These are phyloP conservation scores for Synergus japonicus DNA, from an alignment of 2,888 invertebrate species.

Conservation along the genomic window DNA sequence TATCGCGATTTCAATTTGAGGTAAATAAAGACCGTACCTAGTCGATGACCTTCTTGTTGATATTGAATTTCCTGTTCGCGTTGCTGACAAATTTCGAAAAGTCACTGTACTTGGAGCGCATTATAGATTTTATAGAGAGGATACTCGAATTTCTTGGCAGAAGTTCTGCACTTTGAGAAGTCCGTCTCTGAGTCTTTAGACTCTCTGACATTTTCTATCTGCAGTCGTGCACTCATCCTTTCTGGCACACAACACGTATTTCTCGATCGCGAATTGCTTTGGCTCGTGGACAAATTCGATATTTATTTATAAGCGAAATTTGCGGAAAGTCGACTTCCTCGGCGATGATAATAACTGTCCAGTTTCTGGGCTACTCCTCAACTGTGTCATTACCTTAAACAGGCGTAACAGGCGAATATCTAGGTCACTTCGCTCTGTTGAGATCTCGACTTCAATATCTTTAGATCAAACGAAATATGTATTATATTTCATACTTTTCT, in stretches of 20 bases:
- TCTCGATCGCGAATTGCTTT: constrained; percentile 9
- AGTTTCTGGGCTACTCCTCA: constrained; percentile 18
- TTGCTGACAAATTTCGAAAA: constrained; percentile 30
- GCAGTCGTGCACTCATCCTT: constrained; percentile 31
- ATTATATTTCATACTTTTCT: not conserved
- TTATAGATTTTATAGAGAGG: not conserved
- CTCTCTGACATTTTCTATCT: constrained; percentile 41
- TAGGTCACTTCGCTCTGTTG: constrained; percentile 23
- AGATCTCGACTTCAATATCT: not conserved
- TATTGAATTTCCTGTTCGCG: not conserved
- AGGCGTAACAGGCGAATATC: constrained; percentile 19
- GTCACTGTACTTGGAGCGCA: constrained; percentile 27
- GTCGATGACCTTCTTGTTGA: constrained; percentile 19
- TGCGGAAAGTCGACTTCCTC: constrained; percentile 8
- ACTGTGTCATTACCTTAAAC: constrained; percentile 20
- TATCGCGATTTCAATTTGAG: not conserved
- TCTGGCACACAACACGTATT: constrained; percentile 20
- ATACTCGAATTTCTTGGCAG: constrained; percentile 33
- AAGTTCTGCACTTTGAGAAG: constrained; percentile 31
- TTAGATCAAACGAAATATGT: not conserved
- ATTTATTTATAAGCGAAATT: constrained; percentile 35
- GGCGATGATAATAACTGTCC: constrained; percentile 37
- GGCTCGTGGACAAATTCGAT: constrained; percentile 30
- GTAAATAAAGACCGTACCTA: not conserved
- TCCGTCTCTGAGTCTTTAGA: constrained; percentile 24